Conservation (phyloP, 2,797 vertebrate genomes). For the Trichosurus vulpecula region DNA sequence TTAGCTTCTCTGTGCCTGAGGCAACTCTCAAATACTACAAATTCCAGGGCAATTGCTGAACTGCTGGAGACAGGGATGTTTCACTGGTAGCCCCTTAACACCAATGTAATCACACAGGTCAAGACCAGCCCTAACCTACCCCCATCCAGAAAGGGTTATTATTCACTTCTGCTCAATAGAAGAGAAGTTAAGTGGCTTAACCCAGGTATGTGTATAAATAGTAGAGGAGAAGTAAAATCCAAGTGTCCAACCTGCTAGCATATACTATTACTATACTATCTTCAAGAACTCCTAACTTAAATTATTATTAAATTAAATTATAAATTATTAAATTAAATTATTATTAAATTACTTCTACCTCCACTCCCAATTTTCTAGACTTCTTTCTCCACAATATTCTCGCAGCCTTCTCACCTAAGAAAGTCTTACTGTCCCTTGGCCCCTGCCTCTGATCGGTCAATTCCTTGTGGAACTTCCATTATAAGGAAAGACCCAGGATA, state of each 20-base stretch:
- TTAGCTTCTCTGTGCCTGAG: neutral
- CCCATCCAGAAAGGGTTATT: neutral
- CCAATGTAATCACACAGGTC: neutral
- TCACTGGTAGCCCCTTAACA: neutral
- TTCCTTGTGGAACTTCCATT: neutral
- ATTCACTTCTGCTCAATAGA: neutral
- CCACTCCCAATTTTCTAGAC: neutral
- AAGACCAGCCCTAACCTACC: neutral
- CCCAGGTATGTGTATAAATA: neutral
- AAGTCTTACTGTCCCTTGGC: neutral
- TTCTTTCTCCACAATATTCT: neutral
- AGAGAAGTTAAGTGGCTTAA: neutral
- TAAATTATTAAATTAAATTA: too few relatives aligned
- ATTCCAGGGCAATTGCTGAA: neutral
- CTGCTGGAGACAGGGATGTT: neutral
- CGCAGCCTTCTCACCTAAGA: neutral
- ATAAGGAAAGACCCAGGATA: neutral
- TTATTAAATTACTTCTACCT: too few relatives aligned
- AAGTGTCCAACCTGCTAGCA: neutral
- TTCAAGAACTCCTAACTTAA: neutral
- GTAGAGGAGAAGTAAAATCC: neutral
- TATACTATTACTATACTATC: neutral
- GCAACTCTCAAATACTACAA: neutral
- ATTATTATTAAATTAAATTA: too few relatives aligned
- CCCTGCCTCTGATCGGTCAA: neutral